A percentile compares a stretch with the other conserved stretches of the same genome.
Conservation (phyloP, 2,797 vertebrate species). For the Mergus octosetaceus region DNA sequence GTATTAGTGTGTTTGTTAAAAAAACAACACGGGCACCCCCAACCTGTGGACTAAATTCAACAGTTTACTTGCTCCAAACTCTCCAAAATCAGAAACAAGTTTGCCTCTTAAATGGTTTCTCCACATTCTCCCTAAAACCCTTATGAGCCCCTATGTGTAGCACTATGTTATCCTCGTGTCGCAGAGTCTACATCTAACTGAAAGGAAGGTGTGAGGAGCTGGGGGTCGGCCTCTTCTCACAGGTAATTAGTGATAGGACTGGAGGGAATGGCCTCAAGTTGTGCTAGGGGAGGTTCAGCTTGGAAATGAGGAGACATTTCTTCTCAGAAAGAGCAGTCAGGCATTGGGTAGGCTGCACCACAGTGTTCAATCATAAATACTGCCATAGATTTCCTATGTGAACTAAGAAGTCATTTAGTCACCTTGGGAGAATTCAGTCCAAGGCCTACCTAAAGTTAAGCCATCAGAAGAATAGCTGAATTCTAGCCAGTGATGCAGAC, state of each 20-base stretch:
- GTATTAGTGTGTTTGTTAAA: not conserved
- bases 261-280: no score
- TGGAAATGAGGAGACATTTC: no score
- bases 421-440: not conserved
- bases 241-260: no score
- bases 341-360: not conserved
- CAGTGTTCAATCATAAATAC: not conserved
- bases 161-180: fast-evolving
- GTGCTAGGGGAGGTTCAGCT: no score
- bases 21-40: not conserved
- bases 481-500: not conserved
- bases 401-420: not conserved
- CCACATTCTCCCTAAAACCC: not conserved
- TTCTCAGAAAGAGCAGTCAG: no score
- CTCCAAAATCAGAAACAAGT: not conserved
- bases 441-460: not conserved
- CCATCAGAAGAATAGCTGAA: not conserved
- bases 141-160: not conserved
- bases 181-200: no score
- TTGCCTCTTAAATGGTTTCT: not conserved
- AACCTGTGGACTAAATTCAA: not conserved
- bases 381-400: not conserved
- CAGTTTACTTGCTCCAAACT: not conserved
- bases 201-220: no score
- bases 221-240: no score